Percentiles rank a stretch among this genome's conserved stretches.
phyloP scores from a whole-genome alignment of 2,888 invertebrate genomes.

The Callinectes sapidus region DNA sequence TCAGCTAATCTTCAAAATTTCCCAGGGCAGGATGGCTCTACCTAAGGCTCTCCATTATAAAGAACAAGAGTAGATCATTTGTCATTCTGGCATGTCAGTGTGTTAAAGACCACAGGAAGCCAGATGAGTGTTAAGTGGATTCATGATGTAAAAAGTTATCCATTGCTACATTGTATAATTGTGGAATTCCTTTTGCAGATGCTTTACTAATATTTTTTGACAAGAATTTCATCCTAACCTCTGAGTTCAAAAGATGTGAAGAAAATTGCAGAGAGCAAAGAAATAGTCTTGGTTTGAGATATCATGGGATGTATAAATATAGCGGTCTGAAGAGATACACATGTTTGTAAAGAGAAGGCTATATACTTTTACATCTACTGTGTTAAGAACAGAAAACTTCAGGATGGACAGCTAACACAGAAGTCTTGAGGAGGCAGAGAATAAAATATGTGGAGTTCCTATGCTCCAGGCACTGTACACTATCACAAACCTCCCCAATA shows the following conservation, averaged over 20 bases:
- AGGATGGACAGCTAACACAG: not conserved
- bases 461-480: not conserved
- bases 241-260: too few relatives aligned
- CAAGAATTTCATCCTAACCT: too few relatives aligned
- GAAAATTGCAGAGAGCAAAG: too few relatives aligned
- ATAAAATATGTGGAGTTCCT: not conserved
- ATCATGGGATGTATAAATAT: too few relatives aligned
- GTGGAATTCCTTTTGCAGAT: too few relatives aligned
- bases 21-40: not conserved
- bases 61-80: not conserved
- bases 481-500: not conserved
- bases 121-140: not conserved
- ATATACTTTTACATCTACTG: too few relatives aligned
- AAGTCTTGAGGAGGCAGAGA: not conserved
- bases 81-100: not conserved
- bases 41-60: not conserved
- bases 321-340: too few relatives aligned
- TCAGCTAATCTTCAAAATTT: not conserved
- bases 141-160: not conserved
- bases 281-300: too few relatives aligned
- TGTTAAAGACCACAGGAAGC: not conserved
- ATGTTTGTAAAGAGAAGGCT: too few relatives aligned
- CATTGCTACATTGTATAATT: too few relatives aligned
- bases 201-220: too few relatives aligned
- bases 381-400: not conserved